These are phyloP conservation scores for Artibeus jamaicensis DNA, from an alignment of 2,797 vertebrate genomes.

Conservation along the genomic window DNA sequence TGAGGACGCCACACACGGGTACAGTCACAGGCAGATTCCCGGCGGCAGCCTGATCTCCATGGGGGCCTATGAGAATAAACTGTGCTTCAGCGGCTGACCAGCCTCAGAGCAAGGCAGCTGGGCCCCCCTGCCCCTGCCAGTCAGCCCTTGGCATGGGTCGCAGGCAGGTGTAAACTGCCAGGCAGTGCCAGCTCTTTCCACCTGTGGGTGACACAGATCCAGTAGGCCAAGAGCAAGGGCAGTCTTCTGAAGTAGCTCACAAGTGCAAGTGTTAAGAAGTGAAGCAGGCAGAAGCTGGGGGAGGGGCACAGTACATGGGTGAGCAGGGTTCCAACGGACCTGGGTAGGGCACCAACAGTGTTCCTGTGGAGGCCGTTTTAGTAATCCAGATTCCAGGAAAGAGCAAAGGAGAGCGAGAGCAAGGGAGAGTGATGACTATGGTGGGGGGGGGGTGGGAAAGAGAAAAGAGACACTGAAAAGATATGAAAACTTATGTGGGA, in stretches of 20 bases:
- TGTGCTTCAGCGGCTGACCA: not conserved
- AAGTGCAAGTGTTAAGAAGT: not conserved
- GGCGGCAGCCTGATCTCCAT: accelerated
- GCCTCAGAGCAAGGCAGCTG: not conserved
- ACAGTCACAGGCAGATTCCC: not conserved
- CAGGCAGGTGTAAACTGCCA: not conserved
- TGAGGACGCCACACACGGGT: not conserved
- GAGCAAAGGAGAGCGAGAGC: not conserved
- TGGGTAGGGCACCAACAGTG: not conserved
- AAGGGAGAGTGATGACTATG: not conserved
- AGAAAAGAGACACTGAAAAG: not conserved
- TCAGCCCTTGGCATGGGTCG: no score
- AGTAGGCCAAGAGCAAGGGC: not conserved
- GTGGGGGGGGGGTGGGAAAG: no score
- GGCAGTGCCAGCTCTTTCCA: not conserved
- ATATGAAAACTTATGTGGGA: not conserved
- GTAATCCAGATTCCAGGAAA: not conserved
- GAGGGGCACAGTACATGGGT: not conserved
- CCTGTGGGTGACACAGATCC: not conserved
- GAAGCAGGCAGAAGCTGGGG: not conserved
- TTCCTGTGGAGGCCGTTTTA: no score
- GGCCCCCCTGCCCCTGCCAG: not conserved
- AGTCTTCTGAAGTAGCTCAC: not conserved
- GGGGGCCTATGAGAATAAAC: not conserved
- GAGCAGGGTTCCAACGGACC: no score